Conservation (phyloP, 1,140 invertebrate species). For the Zophobas atratus region DNA sequence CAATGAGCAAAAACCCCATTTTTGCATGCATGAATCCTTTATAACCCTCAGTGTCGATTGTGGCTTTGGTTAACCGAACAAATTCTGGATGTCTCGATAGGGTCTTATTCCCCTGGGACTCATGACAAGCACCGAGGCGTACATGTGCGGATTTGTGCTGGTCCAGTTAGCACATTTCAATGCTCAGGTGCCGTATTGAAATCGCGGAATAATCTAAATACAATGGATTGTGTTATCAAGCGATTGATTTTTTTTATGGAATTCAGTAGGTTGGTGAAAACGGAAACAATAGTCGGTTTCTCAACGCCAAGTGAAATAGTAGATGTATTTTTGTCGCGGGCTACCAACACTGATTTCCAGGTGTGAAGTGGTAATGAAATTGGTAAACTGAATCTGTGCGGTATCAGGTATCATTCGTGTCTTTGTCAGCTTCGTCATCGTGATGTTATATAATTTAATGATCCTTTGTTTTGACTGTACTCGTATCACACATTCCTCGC, state of each 20-base stretch:
- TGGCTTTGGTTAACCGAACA: slow-evolving; percentile 6
- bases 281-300: too few relatives aligned
- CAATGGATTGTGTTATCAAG: neutral
- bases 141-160: slow-evolving; percentile 11
- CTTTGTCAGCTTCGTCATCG: neutral
- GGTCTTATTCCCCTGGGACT: neutral
- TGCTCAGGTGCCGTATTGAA: slow-evolving; percentile 6
- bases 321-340: too few relatives aligned
- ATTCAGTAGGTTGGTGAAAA: neutral
- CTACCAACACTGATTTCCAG: neutral
- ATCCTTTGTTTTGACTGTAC: neutral
- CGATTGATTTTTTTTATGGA: neutral
- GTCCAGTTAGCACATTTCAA: slow-evolving; percentile 11
- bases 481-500: neutral
- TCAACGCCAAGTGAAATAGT: too few relatives aligned
- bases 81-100: slow-evolving; percentile 21
- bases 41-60: neutral
- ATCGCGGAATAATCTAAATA: slow-evolving; percentile 21
- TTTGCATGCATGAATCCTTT: slow-evolving; percentile 20
- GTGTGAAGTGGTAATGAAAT: neutral
- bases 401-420: neutral
- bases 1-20: neutral
- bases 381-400: slow-evolving; percentile 1
- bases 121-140: slow-evolving; percentile 11
- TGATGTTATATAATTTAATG: slow-evolving; percentile 4